phyloP scores from a whole-genome alignment of 37 sponge, comb jelly and placozoan species.

The Axinella damicornis region DNA sequence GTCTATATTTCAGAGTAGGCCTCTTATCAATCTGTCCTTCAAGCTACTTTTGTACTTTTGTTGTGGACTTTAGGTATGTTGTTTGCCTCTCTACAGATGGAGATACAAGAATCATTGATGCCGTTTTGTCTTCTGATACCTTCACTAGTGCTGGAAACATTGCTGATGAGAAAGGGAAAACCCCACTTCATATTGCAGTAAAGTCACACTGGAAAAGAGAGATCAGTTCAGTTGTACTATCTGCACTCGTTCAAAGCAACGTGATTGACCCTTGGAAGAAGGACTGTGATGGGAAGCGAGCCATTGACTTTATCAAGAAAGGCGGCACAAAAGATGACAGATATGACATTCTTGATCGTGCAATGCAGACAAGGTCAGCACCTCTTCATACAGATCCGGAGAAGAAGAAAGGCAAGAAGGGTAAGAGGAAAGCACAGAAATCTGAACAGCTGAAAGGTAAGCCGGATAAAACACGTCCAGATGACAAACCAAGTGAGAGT shows the following conservation, averaged over 20 bases:
- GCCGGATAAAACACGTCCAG: neutral
- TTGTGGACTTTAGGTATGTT: too few species aligned
- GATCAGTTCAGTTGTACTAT: slow-evolving; percentile 7
- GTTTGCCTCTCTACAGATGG: too few species aligned
- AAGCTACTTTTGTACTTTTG: neutral
- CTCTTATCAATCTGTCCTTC: too few species aligned
- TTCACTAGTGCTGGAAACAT: slow-evolving; percentile 2
- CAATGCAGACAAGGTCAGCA: neutral
- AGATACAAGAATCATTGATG: slow-evolving; percentile 17
- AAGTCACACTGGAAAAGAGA: slow-evolving; percentile 43
- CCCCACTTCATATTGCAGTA: slow-evolving; percentile 59
- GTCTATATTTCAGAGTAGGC: too few species aligned
- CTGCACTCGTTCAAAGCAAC: slow-evolving; percentile 11
- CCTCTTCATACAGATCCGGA: neutral
- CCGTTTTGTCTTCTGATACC: slow-evolving; percentile 6
- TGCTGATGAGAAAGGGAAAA: slow-evolving; percentile 42
- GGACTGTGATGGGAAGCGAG: slow-evolving; percentile 43
- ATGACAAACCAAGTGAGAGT: neutral
- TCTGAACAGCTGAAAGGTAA: neutral
- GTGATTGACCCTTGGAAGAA: slow-evolving; percentile 45
- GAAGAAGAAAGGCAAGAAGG: slow-evolving; percentile 30
- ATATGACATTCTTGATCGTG: neutral
- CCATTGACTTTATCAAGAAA: slow-evolving; percentile 33
- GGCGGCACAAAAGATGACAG: slow-evolving; percentile 5
- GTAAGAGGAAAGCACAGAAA: neutral